Evolutionary conservation across 2,797 vertebrate species (phyloP), one percentile per base, ranked within the genome.

Genomic region (Pogonophryne albipinna): DNA sequence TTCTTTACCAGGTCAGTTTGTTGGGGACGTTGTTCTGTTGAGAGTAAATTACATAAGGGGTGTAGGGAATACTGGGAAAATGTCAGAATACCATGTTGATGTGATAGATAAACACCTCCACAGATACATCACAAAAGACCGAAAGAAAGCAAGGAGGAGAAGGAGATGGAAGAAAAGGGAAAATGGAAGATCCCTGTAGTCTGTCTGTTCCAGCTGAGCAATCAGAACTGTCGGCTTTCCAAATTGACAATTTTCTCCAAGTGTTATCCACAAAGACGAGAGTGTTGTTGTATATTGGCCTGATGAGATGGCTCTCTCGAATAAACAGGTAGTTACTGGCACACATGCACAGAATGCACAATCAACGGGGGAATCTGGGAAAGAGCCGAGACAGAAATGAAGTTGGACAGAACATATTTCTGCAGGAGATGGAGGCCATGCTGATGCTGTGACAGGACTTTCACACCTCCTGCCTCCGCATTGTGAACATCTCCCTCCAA

Each of bases 211-310:
- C 64, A 63, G 60, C 75, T 82, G 78, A 78, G 83, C 73, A 78
- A 78, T 79, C 83, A 74, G 78, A 52, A 75, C 53, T 82, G 42
- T 69, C 56, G 8, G 47, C 73, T 84, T 64, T 65, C 46, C 66
- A 87, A 81, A 85, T 72, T 84, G 89, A 86, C 86, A 81, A 85
- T 88, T 78, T 90, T 65, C 71, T 83, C 64, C 20, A 62, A 85
- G 60, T 74, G 82, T 76, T 79, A 84, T 85, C 82, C 56, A 41
- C 38, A 60, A 80, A 87, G 81, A 72, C 31, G 52, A 82, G 76
- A 66, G 71, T 49, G 45, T 53, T 71, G 51, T 74, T 78, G 63
- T 61, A 31, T 69, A 47, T 46, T 45, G 10, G 68, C 42, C 76
- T 60, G 74, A 56, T 49, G 63, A 63, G 55, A 76, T 10, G 66